Evolutionary conservation across 92 coral and sea anemone genomes (phyloP).

Genomic region (Anthopleura xanthogrammica): DNA sequence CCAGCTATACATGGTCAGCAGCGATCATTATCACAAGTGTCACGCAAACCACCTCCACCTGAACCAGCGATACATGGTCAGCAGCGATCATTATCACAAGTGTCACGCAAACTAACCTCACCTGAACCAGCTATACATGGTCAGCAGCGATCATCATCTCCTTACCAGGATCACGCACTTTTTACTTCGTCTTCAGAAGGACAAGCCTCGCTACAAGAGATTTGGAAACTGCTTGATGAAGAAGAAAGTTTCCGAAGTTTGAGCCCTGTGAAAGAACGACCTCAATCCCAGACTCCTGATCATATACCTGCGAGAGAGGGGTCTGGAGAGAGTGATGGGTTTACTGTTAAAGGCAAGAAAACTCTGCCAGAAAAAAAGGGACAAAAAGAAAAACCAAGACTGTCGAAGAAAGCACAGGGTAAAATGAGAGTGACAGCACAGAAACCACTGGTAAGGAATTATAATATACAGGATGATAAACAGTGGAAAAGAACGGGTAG

Average conservation of each 20-base stretch:
- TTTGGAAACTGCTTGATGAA: slow-evolving; percentile 95
- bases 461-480: slow-evolving; percentile 71
- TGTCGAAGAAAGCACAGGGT: slow-evolving; percentile 86
- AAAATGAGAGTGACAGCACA: slow-evolving; percentile 62
- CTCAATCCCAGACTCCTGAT: slow-evolving; percentile 55
- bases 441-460: slow-evolving; percentile 63
- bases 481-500: slow-evolving; percentile 10
- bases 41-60: slow-evolving; percentile 35
- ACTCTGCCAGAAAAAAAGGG: slow-evolving; percentile 57
- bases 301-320: slow-evolving; percentile 64
- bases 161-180: slow-evolving; percentile 52
- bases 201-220: slow-evolving; percentile 88
- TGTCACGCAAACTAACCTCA: not conserved
- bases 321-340: slow-evolving; percentile 56
- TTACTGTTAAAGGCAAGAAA: slow-evolving; percentile 82
- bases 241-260: slow-evolving; percentile 83
- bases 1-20: slow-evolving; percentile 47
- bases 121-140: slow-evolving; percentile 39
- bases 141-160: slow-evolving; percentile 61
- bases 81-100: slow-evolving; percentile 49
- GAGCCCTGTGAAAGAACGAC: slow-evolving; percentile 60
- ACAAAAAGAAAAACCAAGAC: slow-evolving; percentile 45
- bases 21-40: slow-evolving; percentile 48
- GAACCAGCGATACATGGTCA: slow-evolving; percentile 46
- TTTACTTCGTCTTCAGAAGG: slow-evolving; percentile 96